These are phyloP conservation scores for Tylochromis polylepis DNA, from an alignment of 2,113 vertebrate genomes.

Conservation along the genomic window DNA sequence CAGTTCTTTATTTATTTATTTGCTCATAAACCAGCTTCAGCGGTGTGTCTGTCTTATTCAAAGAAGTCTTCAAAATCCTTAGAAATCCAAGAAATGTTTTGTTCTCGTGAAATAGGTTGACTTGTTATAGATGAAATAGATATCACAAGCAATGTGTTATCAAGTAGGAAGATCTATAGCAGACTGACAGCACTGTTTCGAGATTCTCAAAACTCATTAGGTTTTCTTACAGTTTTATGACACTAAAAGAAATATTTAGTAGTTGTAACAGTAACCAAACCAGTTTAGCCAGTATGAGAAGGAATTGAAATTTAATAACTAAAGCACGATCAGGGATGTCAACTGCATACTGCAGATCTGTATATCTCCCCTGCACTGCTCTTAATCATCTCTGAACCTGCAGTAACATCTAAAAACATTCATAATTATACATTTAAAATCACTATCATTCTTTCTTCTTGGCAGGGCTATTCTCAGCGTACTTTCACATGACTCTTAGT, in stretches of 20 bases:
- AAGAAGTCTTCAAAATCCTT: neutral
- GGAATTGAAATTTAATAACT: neutral
- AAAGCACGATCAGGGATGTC: neutral
- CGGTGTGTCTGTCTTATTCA: neutral
- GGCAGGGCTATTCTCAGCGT: constrained; percentile 85
- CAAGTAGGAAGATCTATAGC: neutral
- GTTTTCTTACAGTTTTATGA: neutral
- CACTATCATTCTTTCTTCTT: neutral
- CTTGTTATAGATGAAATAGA: neutral
- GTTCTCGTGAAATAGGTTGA: neutral
- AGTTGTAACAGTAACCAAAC: rapidly evolving
- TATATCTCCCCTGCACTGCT: neutral
- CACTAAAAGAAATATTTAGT: neutral
- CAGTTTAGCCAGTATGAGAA: neutral
- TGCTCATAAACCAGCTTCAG: neutral
- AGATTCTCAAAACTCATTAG: neutral
- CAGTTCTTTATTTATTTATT: constrained; percentile 1
- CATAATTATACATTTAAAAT: neutral
- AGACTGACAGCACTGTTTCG: neutral
- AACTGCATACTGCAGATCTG: neutral
- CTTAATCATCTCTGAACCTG: neutral
- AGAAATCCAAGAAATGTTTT: neutral
- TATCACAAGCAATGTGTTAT: neutral
- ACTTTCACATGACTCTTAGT: constrained; percentile 96
- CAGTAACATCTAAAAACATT: neutral